Percentiles rank a stretch among this genome's conserved stretches.
These are phyloP conservation scores for Palythoa grandiflora DNA, from an alignment of 92 coral and sea anemone genomes.

Conservation along the genomic window DNA sequence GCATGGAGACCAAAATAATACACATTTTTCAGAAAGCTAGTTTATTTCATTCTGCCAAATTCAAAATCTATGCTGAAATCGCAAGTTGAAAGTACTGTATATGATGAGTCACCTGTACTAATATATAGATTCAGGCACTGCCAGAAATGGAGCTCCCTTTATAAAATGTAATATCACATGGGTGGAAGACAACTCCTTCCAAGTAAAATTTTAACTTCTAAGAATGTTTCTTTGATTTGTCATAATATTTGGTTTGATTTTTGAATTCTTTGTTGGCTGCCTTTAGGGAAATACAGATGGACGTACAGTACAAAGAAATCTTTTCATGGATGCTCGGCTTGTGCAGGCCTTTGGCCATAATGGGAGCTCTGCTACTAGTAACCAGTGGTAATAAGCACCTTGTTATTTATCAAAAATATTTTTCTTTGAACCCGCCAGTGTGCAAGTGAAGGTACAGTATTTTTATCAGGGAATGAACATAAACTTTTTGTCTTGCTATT, in stretches of 20 bases:
- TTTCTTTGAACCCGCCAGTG: background rate
- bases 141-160: background rate
- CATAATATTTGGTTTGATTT: background rate
- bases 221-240: background rate
- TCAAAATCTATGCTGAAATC: background rate
- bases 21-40: slow-evolving; percentile 4
- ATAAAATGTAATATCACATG: background rate
- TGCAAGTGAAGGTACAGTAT: background rate
- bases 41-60: background rate
- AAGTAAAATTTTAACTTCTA: background rate
- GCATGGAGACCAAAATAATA: background rate
- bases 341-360: slow-evolving; percentile 1
- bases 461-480: background rate
- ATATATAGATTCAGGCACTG: slow-evolving; percentile 8
- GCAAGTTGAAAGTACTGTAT: background rate
- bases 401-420: slow-evolving; percentile 9
- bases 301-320: background rate
- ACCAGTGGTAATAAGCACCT: background rate
- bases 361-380: slow-evolving; percentile 16
- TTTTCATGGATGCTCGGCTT: slow-evolving; percentile 6
- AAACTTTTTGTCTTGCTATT: background rate
- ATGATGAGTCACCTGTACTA: background rate
- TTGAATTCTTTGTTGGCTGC: slow-evolving; percentile 7
- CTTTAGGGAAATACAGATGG: background rate
- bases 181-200: background rate